Evolutionary conservation across 2,888 invertebrate species (phyloP).

Genomic region (Trachelus stipa): DNA sequence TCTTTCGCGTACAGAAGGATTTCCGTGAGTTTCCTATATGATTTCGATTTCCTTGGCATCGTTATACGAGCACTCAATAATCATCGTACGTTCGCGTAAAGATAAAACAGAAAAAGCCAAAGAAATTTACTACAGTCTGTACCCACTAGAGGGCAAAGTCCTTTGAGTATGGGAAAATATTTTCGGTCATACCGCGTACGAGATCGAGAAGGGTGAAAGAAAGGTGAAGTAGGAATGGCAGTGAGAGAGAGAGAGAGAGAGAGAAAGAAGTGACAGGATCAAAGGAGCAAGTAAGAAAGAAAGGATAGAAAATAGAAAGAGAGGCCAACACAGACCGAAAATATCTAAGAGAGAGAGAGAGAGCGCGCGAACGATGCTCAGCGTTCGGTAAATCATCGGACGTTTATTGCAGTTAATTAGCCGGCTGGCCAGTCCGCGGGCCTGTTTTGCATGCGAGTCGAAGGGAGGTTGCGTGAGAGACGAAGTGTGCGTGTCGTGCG

Average conservation of each 20-base stretch:
- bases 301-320: not conserved
- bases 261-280: slow-evolving; percentile 9
- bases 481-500: slow-evolving; percentile 10
- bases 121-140: not conserved
- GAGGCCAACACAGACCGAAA: not conserved
- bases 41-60: not conserved
- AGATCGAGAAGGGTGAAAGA: slow-evolving; percentile 11
- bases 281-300: not conserved
- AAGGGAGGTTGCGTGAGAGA: slow-evolving; percentile 12
- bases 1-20: not conserved
- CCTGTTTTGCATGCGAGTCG: slow-evolving; percentile 49
- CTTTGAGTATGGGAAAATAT: not conserved
- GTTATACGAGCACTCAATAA: not conserved
- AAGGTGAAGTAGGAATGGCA: slow-evolving; percentile 4
- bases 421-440: slow-evolving; percentile 43
- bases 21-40: not conserved
- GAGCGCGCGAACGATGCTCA: slow-evolving; percentile 22
- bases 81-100: not conserved
- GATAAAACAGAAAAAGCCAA: not conserved
- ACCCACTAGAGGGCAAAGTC: not conserved
- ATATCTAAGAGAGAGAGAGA: slow-evolving; percentile 7
- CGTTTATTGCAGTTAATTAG: slow-evolving; percentile 61
- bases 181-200: not conserved
- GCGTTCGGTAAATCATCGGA: slow-evolving; percentile 57
- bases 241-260: not conserved